These are phyloP conservation scores for Temnopleurus reevesii DNA, from an alignment of 53 echinoderm and acorn worm genomes.

Conservation along the genomic window DNA sequence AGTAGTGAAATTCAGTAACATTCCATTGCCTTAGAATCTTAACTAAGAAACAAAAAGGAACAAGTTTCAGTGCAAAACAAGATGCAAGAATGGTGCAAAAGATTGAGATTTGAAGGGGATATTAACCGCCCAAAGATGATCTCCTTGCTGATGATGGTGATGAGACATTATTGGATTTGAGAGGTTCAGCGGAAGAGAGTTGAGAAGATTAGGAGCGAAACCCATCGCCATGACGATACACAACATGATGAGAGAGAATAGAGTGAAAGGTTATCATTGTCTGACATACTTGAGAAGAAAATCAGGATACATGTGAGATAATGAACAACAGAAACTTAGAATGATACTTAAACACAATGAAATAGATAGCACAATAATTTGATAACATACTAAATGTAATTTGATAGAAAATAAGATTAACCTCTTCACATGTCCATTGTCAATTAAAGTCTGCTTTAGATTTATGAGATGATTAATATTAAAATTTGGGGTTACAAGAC, in stretches of 20 bases:
- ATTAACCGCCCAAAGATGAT: slow-evolving; percentile 63
- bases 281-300: no score
- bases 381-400: no score
- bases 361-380: no score
- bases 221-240: slow-evolving; percentile 18
- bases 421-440: no score
- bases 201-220: slow-evolving; percentile 3
- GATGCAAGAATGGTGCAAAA: slow-evolving; percentile 56
- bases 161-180: neutral
- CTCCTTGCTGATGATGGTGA: slow-evolving; percentile 38
- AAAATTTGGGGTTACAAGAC: no score
- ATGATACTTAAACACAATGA: no score
- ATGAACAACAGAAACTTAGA: no score
- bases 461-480: no score
- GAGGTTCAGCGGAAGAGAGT: neutral
- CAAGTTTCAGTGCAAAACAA: slow-evolving; percentile 27
- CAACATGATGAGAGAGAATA: slow-evolving; percentile 7
- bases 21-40: neutral
- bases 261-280: slow-evolving; percentile 14
- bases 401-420: no score
- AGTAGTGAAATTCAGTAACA: no score
- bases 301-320: no score
- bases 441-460: no score
- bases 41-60: neutral
- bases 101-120: slow-evolving; percentile 16